phyloP scores from a whole-genome alignment of 2,113 vertebrate genomes.

The Gymnobelideus leadbeateri region DNA sequence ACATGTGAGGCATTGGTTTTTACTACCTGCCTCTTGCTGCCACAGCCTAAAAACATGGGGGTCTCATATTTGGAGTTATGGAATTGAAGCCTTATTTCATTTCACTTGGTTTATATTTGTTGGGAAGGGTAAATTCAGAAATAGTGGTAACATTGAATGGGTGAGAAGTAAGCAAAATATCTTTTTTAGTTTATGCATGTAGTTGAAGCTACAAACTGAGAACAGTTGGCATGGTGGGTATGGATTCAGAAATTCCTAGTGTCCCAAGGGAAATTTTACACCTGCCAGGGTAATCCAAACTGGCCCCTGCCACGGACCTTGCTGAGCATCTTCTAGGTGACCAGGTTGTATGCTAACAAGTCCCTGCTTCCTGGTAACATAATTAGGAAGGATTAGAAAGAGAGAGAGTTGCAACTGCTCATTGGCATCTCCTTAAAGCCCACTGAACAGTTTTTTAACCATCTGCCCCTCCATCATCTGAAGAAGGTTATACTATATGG shows the following conservation, averaged over 20 bases:
- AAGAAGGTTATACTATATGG: neutral
- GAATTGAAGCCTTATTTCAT: neutral
- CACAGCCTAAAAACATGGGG: neutral
- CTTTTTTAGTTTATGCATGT: neutral
- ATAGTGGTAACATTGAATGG: neutral
- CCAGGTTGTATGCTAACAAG: neutral
- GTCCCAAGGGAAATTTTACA: neutral
- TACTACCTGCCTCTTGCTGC: neutral
- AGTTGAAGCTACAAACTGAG: neutral
- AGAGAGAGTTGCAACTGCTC: neutral
- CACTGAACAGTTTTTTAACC: neutral
- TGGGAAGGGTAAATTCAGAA: neutral
- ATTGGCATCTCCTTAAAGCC: neutral
- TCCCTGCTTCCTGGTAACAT: neutral
- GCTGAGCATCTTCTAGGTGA: neutral
- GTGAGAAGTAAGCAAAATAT: neutral
- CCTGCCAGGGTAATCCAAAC: neutral
- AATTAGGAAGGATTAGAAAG: neutral
- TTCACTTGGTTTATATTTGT: neutral
- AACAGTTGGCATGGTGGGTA: neutral
- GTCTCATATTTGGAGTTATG: neutral
- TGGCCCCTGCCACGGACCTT: neutral
- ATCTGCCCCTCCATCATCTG: neutral
- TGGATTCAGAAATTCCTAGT: neutral
- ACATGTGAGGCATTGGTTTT: neutral